Evolutionary conservation across 2,888 invertebrate genomes (phyloP).

Genomic region (Desoria tigrina): DNA sequence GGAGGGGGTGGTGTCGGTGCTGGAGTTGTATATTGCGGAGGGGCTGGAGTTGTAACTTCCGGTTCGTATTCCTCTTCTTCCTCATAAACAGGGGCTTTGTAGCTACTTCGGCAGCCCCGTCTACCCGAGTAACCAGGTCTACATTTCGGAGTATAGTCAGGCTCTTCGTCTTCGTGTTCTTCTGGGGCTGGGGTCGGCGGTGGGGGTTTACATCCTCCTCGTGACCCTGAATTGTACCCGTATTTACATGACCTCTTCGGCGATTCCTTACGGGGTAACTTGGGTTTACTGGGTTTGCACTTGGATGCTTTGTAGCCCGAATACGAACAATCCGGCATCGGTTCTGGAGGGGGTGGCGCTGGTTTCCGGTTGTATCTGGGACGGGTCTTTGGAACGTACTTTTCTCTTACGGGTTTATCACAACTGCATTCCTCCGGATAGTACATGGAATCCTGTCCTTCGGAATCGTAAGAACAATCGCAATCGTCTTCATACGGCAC

Average conservation of each 20-base stretch:
- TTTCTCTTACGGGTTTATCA: no score
- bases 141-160: neutral
- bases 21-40: conserved; percentile 19
- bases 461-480: conserved; percentile 7
- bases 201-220: conserved; percentile 6
- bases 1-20: conserved; percentile 10
- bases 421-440: no score
- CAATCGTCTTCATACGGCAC: neutral
- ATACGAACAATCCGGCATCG: no score
- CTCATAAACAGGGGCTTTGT: neutral
- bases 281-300: neutral
- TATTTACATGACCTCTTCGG: conserved; percentile 1
- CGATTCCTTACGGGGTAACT: neutral
- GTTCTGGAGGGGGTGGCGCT: no score
- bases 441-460: no score
- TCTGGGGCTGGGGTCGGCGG: neutral
- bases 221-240: conserved; percentile 4
- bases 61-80: conserved; percentile 5
- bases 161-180: neutral
- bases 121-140: no score
- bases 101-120: no score
- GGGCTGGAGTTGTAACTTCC: neutral
- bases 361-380: no score
- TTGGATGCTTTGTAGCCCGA: no score
- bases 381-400: no score